phyloP scores from a whole-genome alignment of 2,113 vertebrate genomes.

The Leiothrix lutea region DNA sequence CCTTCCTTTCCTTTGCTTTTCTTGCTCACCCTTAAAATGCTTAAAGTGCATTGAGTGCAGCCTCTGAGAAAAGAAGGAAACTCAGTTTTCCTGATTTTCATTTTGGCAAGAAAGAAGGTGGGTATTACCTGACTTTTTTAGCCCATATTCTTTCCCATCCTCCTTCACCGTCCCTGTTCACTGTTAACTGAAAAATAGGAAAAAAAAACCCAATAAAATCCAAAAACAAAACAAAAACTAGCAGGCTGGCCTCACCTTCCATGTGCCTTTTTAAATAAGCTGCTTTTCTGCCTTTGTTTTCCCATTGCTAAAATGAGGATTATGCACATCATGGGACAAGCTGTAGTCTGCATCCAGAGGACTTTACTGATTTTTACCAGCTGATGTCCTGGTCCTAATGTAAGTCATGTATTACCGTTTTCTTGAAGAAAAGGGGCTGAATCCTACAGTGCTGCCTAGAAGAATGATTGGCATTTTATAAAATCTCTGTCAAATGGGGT shows the following conservation, averaged over 20 bases:
- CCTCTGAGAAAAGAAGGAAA: background rate
- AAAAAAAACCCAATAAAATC: background rate
- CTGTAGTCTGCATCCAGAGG: background rate
- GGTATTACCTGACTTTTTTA: background rate
- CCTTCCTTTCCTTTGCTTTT: background rate
- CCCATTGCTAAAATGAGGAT: background rate
- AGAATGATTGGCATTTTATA: background rate
- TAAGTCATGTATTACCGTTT: accelerated
- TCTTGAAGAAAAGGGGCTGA: background rate
- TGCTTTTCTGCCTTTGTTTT: background rate
- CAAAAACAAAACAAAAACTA: background rate
- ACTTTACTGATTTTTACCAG: background rate
- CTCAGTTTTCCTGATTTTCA: background rate
- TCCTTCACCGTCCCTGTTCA: background rate
- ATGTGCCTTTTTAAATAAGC: background rate
- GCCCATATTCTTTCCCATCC: background rate
- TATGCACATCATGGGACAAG: background rate
- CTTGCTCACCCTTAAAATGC: background rate
- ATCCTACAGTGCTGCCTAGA: background rate
- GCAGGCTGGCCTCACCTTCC: background rate
- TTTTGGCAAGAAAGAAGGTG: background rate
- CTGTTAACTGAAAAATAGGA: background rate
- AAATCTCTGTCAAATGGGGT: background rate
- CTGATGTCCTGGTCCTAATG: background rate
- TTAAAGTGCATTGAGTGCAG: accelerated